Base-by-base conservation (phyloP, 2,888 invertebrate genomes). In the Catocala fraxini region DNA sequence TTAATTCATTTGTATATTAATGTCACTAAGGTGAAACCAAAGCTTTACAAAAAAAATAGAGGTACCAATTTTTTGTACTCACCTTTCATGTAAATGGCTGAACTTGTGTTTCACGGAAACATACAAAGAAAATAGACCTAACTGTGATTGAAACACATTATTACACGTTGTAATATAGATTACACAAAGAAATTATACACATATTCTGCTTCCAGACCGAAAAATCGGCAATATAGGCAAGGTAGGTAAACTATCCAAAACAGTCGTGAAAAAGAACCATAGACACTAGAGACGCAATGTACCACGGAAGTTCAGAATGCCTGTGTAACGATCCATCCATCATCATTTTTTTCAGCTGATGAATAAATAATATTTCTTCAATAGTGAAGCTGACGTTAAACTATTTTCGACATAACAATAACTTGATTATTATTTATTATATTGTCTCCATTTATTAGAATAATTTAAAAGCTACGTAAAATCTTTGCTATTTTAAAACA, bases 31-130 rank as follows among this genome's bases (percentile, higher is more conserved):
- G 71, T 76, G 80, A 86, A 85, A 83, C 77, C 71, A 74, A 77
- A 72, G 77, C 81, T 78, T 72, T 75, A 81, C 59, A 85, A 81
- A 84, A 93, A 93, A 89, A 86, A 83, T 83, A 80, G 81, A 86
- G 82, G 89, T 88, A 89, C 87, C 82, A 89, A 89, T 93, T 94
- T 94, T 94, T 94, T 94, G 90, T 90, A 90, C 93, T 93, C 89
- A 91, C 93, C 93, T 91, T 91, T 93, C 93, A 93, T 94, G 93
- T 94, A 94, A 94, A 93, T 94, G 93, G 93, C 91, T 93, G 93
- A 91, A 88, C 81, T 85, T 82, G 82, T 83, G 85, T 87, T 90
- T 83, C 82, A 81, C 70, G 71, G 76, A 78, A 82, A 81, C 77
- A 74, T 83, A 80, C 70, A 70, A 69, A 69, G 75, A 59, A 72